Conservation (phyloP, 2,888 invertebrate species). For the Desoria tigrina region DNA sequence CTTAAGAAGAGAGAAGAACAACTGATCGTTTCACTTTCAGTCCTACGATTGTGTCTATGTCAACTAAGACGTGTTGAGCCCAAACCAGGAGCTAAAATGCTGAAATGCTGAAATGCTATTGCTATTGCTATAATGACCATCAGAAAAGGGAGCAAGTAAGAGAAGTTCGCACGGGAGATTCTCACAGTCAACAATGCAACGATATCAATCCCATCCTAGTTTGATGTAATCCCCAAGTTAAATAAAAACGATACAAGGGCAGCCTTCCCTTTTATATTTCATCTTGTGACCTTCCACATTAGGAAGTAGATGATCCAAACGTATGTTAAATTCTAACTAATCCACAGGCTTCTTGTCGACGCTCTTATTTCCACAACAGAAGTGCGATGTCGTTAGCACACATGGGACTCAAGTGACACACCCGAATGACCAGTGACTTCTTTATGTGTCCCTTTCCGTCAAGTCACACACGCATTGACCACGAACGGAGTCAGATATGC, state of each 20-base stretch:
- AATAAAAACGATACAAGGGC: constrained; percentile 47
- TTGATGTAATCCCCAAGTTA: constrained; percentile 36
- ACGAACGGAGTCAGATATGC: too few relatives aligned
- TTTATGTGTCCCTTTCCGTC: background rate
- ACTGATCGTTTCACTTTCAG: constrained; percentile 2
- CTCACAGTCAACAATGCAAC: constrained; percentile 24
- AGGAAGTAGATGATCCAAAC: constrained; percentile 31
- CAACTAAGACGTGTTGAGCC: background rate
- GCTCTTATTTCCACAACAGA: too few relatives aligned
- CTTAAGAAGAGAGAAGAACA: background rate
- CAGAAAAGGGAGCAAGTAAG: constrained; percentile 38
- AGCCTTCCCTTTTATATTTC: constrained; percentile 39
- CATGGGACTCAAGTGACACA: too few relatives aligned
- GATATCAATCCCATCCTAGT: constrained; percentile 34
- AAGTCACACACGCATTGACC: too few relatives aligned
- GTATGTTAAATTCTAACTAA: background rate
- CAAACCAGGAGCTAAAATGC: background rate
- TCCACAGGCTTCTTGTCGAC: too few relatives aligned
- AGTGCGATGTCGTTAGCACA: too few relatives aligned
- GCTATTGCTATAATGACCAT: constrained; percentile 15
- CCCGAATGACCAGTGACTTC: too few relatives aligned
- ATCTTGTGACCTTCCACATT: constrained; percentile 45
- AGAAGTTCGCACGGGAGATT: constrained; percentile 12
- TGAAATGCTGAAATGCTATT: background rate
- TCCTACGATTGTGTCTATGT: background rate